Evolutionary conservation across 1,140 invertebrate genomes (phyloP), one percentile per base, ranked within the genome.

Genomic region (Drosophila erecta): DNA sequence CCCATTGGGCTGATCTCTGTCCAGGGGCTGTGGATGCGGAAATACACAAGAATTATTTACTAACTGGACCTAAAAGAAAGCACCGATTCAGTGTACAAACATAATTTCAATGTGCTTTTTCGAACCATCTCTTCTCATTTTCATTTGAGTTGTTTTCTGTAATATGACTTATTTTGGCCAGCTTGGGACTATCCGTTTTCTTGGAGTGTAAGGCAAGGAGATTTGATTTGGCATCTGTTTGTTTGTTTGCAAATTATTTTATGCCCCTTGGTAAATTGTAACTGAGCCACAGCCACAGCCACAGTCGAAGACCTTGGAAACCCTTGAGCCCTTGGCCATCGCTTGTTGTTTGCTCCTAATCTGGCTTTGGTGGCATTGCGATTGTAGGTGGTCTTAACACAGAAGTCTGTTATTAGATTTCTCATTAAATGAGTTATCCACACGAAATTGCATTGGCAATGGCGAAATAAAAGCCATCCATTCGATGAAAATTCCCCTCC

Each of bases 1-100:
- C 8, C 96, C 96, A 80, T 94, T 93, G 0, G 96, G 96, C 54
- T 94, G 93, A 93, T 96, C 96, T 67, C 96, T 93, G 91, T 96
- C 96, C 74, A 96, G 84, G 5, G 94, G 94, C 93, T 95, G 92
- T 0, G 33, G 35, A 30, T 15, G 2, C 1, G 11, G 20, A 44
- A n/a, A 12, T 60, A 27, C 30, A 64, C n/a, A 20, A 8, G 4
- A 46, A 27, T 33, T 2, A 35, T 11, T 11, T 61, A 7, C 49
- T 10, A 4, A 10, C 24, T 10, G 1, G 3, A 27, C 2, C 7
- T 41, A 6, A 8, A 20, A 5, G 8, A 6, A 27, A 8, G 0
- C 30, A 30, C 27, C 7, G 8, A 8, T 33, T 17, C 24, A 33
- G 22, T 59, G 58, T 58, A 14, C 7, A 15, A 14, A 3, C 0